phyloP scores from a whole-genome alignment of 2,888 invertebrate species.

The Oegoconia quadripuncta region DNA sequence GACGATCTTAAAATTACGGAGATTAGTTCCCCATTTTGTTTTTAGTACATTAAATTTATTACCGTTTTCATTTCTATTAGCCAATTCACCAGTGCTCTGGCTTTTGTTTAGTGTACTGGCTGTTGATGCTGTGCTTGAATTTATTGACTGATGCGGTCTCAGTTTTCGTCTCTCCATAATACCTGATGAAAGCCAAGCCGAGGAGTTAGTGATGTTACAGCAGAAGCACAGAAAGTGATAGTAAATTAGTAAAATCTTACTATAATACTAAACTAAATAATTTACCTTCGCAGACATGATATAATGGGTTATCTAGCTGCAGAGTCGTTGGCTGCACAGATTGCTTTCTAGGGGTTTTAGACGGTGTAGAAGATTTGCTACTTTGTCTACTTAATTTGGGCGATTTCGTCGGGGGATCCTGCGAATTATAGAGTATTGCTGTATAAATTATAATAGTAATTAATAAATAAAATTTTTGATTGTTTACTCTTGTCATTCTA shows the following conservation, averaged over 20 bases:
- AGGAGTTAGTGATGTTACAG: constrained; percentile 40
- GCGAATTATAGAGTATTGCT: no score
- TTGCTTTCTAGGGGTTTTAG: constrained; percentile 59
- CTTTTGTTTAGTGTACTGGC: constrained; percentile 72
- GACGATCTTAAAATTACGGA: constrained; percentile 1
- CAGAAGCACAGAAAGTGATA: constrained; percentile 31
- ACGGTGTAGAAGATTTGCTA: constrained; percentile 69
- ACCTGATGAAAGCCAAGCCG: constrained; percentile 52
- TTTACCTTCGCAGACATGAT: constrained; percentile 88
- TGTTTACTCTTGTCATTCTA: no score
- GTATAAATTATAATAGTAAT: no score
- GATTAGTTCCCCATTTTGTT: neutral
- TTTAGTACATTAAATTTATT: constrained; percentile 36
- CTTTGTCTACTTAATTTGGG: constrained; percentile 65
- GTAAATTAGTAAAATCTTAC: constrained; percentile 7
- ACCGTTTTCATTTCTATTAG: constrained; percentile 67
- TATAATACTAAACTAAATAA: constrained; percentile 1
- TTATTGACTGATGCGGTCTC: constrained; percentile 62
- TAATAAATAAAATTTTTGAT: no score
- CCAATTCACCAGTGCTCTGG: constrained; percentile 77
- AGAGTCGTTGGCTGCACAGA: constrained; percentile 51
- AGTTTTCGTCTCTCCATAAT: constrained; percentile 70
- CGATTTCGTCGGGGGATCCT: constrained; percentile 71
- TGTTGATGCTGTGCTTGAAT: constrained; percentile 37
- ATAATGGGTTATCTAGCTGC: constrained; percentile 85